Base-by-base conservation (phyloP, 2,113 vertebrate genomes). In the Mellivora capensis region DNA sequence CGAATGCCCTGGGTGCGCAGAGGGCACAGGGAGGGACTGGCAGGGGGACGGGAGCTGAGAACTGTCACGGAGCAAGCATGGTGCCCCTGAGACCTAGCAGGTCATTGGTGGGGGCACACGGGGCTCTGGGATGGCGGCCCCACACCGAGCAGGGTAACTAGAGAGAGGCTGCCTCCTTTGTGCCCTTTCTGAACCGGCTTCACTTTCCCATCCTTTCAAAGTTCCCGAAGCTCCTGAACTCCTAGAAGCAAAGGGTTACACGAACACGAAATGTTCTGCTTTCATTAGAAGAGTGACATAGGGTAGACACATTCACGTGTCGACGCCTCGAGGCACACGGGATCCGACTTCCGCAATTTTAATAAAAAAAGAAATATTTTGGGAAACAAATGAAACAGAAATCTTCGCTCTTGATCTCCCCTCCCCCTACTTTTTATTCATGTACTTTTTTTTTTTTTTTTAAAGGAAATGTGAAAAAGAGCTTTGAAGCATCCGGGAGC, bases 401-500 rank as follows among this genome's bases (percentile, higher is more conserved):
- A 59, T 9, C 82, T 74, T 72, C 31, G 37, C 54, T 20, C 77
- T 49, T 67, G 77, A 9, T 72, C 64, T 71, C 59, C 49, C 20
- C 18, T 11, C 57, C 15, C 9, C 21, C 29, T 27, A 59, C n/a
- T 59, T 82, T 83, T 93, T 57, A 77, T 71, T 88, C 49, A 67
- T 72, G 71, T 79, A 37, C 37, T 29, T 49, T 76, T 57, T n/a
- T 62, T 69, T 61, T 69, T 61, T 34, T 15, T 31, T 25, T 82
- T 39, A 1, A 54, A 20, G 21, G 87, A 84, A 62, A 89, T 71
- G 79, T 25, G 21, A 29, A 67, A 83, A 82, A 85, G 23, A 34
- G 54, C 97, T 98, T 98, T 96, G 94, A 97, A 95, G 93, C 49
- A 42, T 91, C 72, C 77, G 47, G 52, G 77, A 90, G 94, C 80